These are phyloP conservation scores for Xiphias gladius DNA, from an alignment of 2,113 vertebrate genomes.

Conservation along the genomic window DNA sequence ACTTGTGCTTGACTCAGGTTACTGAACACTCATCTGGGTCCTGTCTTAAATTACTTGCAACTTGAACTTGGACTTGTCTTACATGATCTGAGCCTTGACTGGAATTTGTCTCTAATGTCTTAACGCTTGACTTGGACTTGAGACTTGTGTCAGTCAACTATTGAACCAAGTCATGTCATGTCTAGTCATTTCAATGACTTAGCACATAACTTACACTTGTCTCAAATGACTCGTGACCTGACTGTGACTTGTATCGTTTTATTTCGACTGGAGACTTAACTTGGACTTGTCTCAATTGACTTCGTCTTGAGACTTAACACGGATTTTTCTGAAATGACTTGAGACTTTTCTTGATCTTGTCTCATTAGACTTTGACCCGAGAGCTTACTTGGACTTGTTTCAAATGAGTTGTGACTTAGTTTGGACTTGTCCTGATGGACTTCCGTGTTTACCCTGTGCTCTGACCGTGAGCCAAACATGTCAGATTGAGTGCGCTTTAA, in stretches of 20 bases:
- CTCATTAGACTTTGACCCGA: too few relatives aligned
- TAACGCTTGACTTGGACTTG: not conserved
- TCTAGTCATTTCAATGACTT: too few relatives aligned
- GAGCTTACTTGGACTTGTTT: not conserved
- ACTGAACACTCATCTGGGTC: not conserved
- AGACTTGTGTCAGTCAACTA: not conserved
- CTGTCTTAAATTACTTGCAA: not conserved
- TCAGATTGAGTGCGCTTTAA: too few relatives aligned
- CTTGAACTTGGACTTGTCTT: not conserved
- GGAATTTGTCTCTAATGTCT: too few relatives aligned
- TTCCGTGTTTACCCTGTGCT: not conserved
- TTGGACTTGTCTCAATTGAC: not conserved
- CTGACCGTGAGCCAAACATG: too few relatives aligned
- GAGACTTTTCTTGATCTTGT: not conserved
- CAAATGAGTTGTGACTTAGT: not conserved
- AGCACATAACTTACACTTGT: not conserved
- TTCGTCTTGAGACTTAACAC: not conserved
- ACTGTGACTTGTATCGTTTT: not conserved
- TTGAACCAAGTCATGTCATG: too few relatives aligned
- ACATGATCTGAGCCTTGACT: not conserved
- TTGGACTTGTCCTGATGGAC: not conserved
- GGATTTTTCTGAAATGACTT: not conserved
- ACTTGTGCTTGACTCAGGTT: too few relatives aligned
- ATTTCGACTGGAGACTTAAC: not conserved
- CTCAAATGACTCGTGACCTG: not conserved